A percentile compares a stretch with the other conserved stretches of the same genome.
Evolutionary conservation across 2,888 invertebrate species (phyloP).

Genomic region (Opisthograptis luteolata): DNA sequence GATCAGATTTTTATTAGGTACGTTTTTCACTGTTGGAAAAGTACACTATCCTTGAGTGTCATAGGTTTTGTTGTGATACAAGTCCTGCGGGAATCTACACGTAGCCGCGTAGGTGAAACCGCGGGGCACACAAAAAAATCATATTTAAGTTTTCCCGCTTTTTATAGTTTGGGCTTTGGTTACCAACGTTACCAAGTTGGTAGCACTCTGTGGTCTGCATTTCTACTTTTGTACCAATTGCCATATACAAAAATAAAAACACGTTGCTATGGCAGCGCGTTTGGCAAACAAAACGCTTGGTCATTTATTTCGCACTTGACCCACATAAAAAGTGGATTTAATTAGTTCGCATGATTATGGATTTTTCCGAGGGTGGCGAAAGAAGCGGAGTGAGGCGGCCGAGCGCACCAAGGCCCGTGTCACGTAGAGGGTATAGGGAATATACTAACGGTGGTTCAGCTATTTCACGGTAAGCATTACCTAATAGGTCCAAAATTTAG

Average conservation of each 20-base stretch:
- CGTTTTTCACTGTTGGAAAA: too few species aligned
- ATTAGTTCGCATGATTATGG: constrained; percentile 61
- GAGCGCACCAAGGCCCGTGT: constrained; percentile 68
- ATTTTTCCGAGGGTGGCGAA: constrained; percentile 71
- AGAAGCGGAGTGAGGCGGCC: constrained; percentile 55
- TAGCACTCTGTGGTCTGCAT: too few species aligned
- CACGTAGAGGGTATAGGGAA: constrained; percentile 71
- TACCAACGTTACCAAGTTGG: too few species aligned
- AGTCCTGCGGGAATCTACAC: too few species aligned
- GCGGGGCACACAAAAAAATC: too few species aligned
- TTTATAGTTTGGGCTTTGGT: too few species aligned
- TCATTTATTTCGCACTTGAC: constrained; percentile 47
- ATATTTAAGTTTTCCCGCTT: too few species aligned
- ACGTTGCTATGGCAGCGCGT: constrained; percentile 61
- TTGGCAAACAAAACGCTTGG: constrained; percentile 68
- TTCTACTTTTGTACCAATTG: too few species aligned
- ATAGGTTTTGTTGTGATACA: too few species aligned
- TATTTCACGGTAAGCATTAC: constrained; percentile 57
- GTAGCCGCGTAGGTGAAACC: too few species aligned
- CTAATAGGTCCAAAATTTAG: background rate
- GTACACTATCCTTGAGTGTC: too few species aligned
- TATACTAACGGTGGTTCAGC: constrained; percentile 66
- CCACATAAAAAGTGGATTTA: constrained; percentile 51
- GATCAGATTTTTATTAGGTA: too few species aligned
- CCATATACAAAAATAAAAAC: constrained; percentile 30